These are phyloP conservation scores for Dufourea novaeangliae DNA, from an alignment of 1,140 invertebrate species.

Conservation along the genomic window DNA sequence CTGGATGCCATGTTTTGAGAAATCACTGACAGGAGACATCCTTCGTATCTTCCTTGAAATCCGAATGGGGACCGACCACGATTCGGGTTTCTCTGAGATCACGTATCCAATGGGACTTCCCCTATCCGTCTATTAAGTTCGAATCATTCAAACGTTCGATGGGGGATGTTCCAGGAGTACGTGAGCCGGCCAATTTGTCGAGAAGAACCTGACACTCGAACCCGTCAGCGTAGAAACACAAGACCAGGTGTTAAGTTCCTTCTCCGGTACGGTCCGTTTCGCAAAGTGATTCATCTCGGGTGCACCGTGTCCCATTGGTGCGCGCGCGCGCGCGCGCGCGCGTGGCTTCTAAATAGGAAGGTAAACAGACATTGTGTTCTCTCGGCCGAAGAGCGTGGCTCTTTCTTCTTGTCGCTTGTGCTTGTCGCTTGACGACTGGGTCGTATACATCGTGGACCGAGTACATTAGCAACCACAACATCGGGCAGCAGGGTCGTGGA, in stretches of 20 bases:
- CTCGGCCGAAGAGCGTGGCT: slow-evolving; percentile 34
- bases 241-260: slow-evolving; percentile 3
- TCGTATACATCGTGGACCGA: slow-evolving; percentile 43
- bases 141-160: neutral
- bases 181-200: neutral
- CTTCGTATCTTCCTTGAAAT: neutral
- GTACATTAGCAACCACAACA: slow-evolving; percentile 70
- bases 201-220: neutral
- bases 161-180: neutral
- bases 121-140: too few species aligned
- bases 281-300: slow-evolving; percentile 16
- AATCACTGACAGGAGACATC: neutral
- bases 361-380: slow-evolving; percentile 56
- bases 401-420: slow-evolving; percentile 57
- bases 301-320: neutral
- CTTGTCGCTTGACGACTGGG: slow-evolving; percentile 36
- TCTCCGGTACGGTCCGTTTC: neutral
- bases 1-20: neutral
- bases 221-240: neutral
- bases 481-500: neutral
- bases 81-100: too few species aligned
- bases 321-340: slow-evolving; percentile 10
- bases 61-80: too few species aligned
- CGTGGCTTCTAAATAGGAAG: slow-evolving; percentile 54
- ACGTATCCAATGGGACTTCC: too few species aligned